phyloP scores from a whole-genome alignment of 2,888 invertebrate genomes.

The Dryomyza anilis region DNA sequence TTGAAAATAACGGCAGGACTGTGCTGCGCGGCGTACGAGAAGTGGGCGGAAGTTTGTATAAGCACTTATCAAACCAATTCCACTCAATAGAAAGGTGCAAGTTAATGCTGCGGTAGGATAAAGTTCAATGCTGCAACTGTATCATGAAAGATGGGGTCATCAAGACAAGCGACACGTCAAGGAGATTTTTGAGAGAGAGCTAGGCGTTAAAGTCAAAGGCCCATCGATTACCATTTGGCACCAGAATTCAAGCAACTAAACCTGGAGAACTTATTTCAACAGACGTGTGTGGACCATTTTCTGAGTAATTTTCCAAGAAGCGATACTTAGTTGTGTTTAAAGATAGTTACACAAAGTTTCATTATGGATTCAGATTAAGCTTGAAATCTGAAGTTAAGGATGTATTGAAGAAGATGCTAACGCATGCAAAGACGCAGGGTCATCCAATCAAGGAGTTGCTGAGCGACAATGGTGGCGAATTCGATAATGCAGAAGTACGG shows the following conservation, averaged over 20 bases:
- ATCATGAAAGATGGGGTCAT: constrained; percentile 21
- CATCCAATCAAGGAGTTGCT: too few relatives aligned
- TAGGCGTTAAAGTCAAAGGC: constrained; percentile 15
- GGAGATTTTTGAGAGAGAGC: constrained; percentile 17
- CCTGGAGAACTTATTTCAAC: constrained; percentile 27
- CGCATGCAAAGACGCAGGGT: too few relatives aligned
- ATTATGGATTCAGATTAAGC: constrained; percentile 23
- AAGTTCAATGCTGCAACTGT: constrained; percentile 20
- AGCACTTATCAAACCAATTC: not conserved
- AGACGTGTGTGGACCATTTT: constrained; percentile 26
- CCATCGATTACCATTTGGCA: constrained; percentile 21
- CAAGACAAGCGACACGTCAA: constrained; percentile 22
- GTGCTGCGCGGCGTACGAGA: not conserved
- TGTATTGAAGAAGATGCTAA: too few relatives aligned
- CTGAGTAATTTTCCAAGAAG: constrained; percentile 19
- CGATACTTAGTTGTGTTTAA: constrained; percentile 25
- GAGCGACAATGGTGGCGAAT: too few relatives aligned
- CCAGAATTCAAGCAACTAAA: constrained; percentile 9
- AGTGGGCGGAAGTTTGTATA: not conserved
- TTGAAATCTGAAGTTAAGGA: too few relatives aligned
- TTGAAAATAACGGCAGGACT: not conserved
- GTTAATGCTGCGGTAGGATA: not conserved
- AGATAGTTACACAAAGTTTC: constrained; percentile 25
- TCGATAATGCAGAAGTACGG: too few relatives aligned
- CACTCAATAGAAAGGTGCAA: not conserved